Conservation (phyloP, 2,113 vertebrate species). For the Glaucomys volans region DNA sequence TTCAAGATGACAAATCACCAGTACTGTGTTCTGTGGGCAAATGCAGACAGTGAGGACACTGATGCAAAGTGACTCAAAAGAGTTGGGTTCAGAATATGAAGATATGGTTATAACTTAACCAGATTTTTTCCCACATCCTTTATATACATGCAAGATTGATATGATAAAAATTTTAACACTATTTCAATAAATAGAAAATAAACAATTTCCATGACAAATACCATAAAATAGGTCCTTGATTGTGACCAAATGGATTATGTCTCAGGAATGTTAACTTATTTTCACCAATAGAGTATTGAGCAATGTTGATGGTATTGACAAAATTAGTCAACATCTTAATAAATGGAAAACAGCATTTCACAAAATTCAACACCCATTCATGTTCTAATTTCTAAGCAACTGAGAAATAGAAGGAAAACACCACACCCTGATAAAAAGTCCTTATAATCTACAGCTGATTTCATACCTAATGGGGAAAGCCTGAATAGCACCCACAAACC, state of each 20-base stretch:
- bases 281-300: too few species aligned
- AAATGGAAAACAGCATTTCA: too few species aligned
- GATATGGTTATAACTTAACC: slow-evolving; percentile 38
- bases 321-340: too few species aligned
- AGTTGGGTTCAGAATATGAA: background rate
- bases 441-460: background rate
- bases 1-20: background rate
- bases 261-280: too few species aligned
- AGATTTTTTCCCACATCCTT: background rate
- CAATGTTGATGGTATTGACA: too few species aligned
- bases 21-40: background rate
- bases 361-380: too few species aligned
- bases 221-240: background rate
- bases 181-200: slow-evolving; percentile 32
- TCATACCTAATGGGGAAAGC: too few species aligned
- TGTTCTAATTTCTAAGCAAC: too few species aligned
- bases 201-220: background rate
- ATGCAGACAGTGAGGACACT: background rate
- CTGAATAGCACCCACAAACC: too few species aligned
- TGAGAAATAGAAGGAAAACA: too few species aligned
- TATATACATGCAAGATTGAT: background rate
- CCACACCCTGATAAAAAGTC: too few species aligned
- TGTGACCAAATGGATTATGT: too few species aligned
- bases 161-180: slow-evolving; percentile 40
- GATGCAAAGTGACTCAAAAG: background rate